Base-by-base conservation (phyloP, 2,888 invertebrate species). In the Sepiola atlantica region DNA sequence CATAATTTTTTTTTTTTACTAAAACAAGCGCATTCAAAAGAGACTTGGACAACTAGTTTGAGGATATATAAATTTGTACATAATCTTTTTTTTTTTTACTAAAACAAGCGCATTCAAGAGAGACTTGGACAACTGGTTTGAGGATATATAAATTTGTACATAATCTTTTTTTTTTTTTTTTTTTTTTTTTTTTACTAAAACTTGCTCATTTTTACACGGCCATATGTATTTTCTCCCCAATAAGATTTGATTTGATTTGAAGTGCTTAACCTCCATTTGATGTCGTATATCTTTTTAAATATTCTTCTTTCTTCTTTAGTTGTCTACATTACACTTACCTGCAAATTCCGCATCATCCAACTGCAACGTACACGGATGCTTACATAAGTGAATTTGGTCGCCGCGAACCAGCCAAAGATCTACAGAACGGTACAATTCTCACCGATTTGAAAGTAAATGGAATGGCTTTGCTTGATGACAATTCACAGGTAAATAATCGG, bases 381-480 rank as follows among this genome's bases (percentile, higher is more conserved):
- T 77, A 77, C 32, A 32, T n/a, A 2, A 77, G 0, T 10, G 77
- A 32, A n/a, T 98, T 97, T 18, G 97, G 97, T 54, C 96, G 97
- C 1, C 97, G 96, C 20, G 95, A 95, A 96, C 94, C 94, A 28
- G 97, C 96, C n/a, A 96, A 96, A 94, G 95, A 96, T 94, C 97
- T 96, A 94, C 95, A 96, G 6, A 96, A 97, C 94, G 91, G 94
- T 12, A 95, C 95, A 16, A 95, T 97, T 61, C 97, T 98, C 21
- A 97, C 98, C 93, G 98, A 98, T 95, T 97, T 98, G 10, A 98
- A 98, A 94, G 98, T 98, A 8, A 97, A 97, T 94, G 97, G 98
- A 96, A 97, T 99, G 61, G 98, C 99, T 0, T 96, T 98, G 24
- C 97, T 99, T 6, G 98, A 98, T 95, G 97, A 98, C 20, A 97